Conservation (phyloP, 2,797 vertebrate genomes). For the Centroberyx gerrardi region DNA sequence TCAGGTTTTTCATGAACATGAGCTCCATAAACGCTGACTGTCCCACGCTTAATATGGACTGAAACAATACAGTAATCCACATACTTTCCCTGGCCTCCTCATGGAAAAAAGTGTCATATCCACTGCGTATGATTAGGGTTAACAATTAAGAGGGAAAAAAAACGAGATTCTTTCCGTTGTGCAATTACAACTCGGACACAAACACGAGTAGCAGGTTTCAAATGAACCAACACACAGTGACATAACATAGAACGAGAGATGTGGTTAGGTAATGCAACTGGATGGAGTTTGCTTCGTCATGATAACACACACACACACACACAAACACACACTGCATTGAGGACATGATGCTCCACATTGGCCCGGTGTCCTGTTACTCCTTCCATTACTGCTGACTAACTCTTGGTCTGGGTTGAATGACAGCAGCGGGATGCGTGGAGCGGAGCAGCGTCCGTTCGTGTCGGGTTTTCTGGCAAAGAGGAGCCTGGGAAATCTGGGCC, state of each 20-base stretch:
- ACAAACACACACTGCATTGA: constrained; percentile 47
- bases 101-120: not conserved
- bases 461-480: constrained; percentile 77
- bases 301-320: constrained; percentile 43
- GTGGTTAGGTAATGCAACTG: constrained; percentile 58
- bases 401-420: constrained; percentile 71
- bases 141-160: not conserved
- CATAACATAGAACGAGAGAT: constrained; percentile 58
- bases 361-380: constrained; percentile 73
- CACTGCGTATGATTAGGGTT: not conserved
- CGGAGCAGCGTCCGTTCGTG: constrained; percentile 53
- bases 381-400: constrained; percentile 83
- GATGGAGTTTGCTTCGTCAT: constrained; percentile 62
- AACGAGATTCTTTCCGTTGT: constrained; percentile 33
- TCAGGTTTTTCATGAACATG: constrained; percentile 31
- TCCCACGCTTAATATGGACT: not conserved
- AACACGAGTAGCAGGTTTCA: not conserved
- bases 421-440: constrained; percentile 51
- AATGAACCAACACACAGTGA: constrained; percentile 55
- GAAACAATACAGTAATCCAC: not conserved
- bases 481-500: constrained; percentile 76
- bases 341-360: constrained; percentile 59
- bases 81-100: not conserved
- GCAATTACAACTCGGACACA: constrained; percentile 15
- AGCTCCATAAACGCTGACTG: constrained; percentile 5